phyloP scores from a whole-genome alignment of 2,113 vertebrate species.

The Pelusios castaneus region DNA sequence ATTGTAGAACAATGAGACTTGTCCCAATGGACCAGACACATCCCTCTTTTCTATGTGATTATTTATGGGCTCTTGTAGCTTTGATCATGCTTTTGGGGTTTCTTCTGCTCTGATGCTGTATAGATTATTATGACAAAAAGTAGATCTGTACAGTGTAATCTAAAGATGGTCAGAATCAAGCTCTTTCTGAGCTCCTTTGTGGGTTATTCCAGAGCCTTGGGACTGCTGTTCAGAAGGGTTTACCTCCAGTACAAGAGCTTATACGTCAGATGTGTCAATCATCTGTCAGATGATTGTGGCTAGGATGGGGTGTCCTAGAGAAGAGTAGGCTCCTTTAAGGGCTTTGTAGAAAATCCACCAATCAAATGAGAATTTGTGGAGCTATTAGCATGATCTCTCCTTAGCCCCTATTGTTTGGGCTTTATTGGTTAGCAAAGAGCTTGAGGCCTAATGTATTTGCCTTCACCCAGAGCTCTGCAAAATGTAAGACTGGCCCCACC shows the following conservation, averaged over 20 bases:
- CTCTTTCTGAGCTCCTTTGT: background rate
- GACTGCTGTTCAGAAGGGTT: background rate
- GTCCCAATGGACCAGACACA: background rate
- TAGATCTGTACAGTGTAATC: background rate
- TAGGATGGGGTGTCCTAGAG: background rate
- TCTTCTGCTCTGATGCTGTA: background rate
- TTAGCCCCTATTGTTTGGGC: background rate
- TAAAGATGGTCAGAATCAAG: background rate
- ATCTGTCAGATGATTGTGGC: background rate
- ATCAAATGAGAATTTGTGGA: background rate
- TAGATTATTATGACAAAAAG: background rate
- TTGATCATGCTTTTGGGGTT: background rate
- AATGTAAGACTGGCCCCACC: background rate
- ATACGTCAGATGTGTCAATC: background rate
- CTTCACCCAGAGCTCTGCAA: constrained; percentile 5
- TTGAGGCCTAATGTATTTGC: background rate
- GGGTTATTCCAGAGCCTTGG: background rate
- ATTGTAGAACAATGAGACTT: background rate
- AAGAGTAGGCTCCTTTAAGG: background rate
- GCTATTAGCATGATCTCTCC: background rate
- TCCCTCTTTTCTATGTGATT: background rate
- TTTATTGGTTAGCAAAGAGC: background rate
- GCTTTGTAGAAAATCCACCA: background rate
- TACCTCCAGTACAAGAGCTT: background rate
- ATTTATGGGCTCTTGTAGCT: background rate